phyloP scores from a whole-genome alignment of 2,888 invertebrate genomes.

The Acleris laterana region DNA sequence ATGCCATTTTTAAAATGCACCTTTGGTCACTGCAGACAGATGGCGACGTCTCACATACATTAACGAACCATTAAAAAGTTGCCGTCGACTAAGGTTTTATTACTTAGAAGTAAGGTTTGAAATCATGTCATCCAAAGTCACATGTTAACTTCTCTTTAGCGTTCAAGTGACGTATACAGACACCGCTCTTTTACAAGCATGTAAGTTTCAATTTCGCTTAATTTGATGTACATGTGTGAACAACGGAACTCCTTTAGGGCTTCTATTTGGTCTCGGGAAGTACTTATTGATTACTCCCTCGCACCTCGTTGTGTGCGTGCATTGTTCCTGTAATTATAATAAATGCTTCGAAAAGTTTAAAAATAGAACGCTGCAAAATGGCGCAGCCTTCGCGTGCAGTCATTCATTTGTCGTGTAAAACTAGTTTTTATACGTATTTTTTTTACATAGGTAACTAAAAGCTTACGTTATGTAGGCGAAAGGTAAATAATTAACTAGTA shows the following conservation, averaged over 20 bases:
- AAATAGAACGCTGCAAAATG: constrained; percentile 2
- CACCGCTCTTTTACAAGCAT: neutral
- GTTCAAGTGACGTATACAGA: too few relatives aligned
- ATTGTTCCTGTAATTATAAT: constrained; percentile 27
- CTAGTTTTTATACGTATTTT: neutral
- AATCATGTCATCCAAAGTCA: too few relatives aligned
- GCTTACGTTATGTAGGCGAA: too few relatives aligned
- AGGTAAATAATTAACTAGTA: neutral
- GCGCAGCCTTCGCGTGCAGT: neutral
- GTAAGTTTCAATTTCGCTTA: constrained; percentile 13
- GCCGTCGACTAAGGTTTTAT: neutral
- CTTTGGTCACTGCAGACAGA: constrained; percentile 41
- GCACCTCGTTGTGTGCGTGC: constrained; percentile 24
- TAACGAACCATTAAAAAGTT: constrained; percentile 11
- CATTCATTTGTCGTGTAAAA: neutral
- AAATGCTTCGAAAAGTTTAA: constrained; percentile 16
- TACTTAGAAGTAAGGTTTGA: too few relatives aligned
- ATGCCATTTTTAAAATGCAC: constrained; percentile 25
- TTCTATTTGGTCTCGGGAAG: constrained; percentile 36
- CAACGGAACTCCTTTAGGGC: constrained; percentile 35
- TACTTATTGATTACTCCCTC: constrained; percentile 37
- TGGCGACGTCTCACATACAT: constrained; percentile 58
- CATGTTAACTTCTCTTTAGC: too few relatives aligned
- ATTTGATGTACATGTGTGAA: neutral
- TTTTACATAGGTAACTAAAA: neutral